Evolutionary conservation across 2,797 vertebrate species (phyloP), one percentile per base, ranked within the genome.

Genomic region (Phoebastria nigripes): DNA sequence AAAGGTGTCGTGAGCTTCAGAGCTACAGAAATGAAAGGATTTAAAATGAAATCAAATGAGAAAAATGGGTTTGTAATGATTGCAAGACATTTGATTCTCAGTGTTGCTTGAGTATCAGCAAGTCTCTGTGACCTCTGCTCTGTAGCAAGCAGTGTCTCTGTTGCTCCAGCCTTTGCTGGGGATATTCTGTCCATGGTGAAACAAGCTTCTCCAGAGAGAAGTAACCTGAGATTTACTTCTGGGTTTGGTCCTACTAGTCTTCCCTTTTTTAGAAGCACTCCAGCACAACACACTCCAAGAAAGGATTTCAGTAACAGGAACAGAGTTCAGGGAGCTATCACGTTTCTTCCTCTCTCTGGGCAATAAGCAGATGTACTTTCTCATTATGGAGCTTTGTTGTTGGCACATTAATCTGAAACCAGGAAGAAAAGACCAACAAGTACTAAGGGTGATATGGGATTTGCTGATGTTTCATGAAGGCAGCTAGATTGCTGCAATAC

Each of bases 401-500:
- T 81, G 42, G 28, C 14, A 79, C 49, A 55, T 81, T 86, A 69
- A 86, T 90, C 88, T 90, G 82, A 89, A 83, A 70, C 35, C n/a
- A 72, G 51, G 62, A 88, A 66, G 66, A 74, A 83, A 92, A 89
- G 74, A 70, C 35, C 70, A 69, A 22, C 62, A 62, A 87, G 21
- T 79, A 59, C 56, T 69, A 54, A 70, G 42, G 74, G 26, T 73
- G 67, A 63, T 79, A 77, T 8, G 49, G 58, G 67, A 72, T 84
- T 85, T 96, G n/a, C 69, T 84, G 82, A 59, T 72, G 49, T 86
- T 96, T 94, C 70, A 44, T 78, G 92, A 93, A 91, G 41, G 49
- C 41, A 37, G 52, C n/a, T 63, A 54, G 66, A 92, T 82, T 88
- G 66, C 93, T 92, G 46, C 62, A 86, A 51, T 93, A 46, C 49